phyloP scores from a whole-genome alignment of 2,888 invertebrate species.

The Lottia scabra region DNA sequence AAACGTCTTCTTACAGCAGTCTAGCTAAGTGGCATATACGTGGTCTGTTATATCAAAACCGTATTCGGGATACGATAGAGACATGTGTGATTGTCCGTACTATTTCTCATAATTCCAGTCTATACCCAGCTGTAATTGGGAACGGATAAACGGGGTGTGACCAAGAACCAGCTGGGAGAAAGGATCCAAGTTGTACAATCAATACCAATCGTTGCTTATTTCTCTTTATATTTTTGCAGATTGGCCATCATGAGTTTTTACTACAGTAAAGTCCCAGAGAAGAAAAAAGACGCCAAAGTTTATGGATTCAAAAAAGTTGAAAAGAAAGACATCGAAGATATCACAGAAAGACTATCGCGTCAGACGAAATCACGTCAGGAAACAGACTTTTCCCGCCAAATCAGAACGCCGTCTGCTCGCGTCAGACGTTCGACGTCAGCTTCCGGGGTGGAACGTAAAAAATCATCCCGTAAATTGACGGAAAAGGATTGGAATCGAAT shows the following conservation, averaged over 20 bases:
- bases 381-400: slow-evolving; percentile 2
- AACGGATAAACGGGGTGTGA: too few species aligned
- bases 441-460: background rate
- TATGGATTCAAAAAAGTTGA: slow-evolving; percentile 28
- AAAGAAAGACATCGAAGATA: slow-evolving; percentile 18
- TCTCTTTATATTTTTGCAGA: too few species aligned
- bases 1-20: too few species aligned
- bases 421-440: background rate
- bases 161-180: too few species aligned
- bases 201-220: too few species aligned
- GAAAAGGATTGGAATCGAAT: slow-evolving; percentile 28
- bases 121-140: too few species aligned
- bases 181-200: too few species aligned
- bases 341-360: slow-evolving; percentile 23
- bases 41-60: too few species aligned
- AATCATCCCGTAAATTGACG: slow-evolving; percentile 11
- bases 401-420: slow-evolving; percentile 11
- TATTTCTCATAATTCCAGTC: too few species aligned
- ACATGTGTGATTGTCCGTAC: too few species aligned
- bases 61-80: too few species aligned
- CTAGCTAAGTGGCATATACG: too few species aligned
- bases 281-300: slow-evolving; percentile 6
- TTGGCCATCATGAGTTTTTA: slow-evolving; percentile 20
- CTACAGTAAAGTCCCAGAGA: slow-evolving; percentile 19
- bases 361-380: slow-evolving; percentile 28